These are phyloP conservation scores for Thomomys bottae DNA, from an alignment of 2,113 vertebrate genomes.

Conservation along the genomic window DNA sequence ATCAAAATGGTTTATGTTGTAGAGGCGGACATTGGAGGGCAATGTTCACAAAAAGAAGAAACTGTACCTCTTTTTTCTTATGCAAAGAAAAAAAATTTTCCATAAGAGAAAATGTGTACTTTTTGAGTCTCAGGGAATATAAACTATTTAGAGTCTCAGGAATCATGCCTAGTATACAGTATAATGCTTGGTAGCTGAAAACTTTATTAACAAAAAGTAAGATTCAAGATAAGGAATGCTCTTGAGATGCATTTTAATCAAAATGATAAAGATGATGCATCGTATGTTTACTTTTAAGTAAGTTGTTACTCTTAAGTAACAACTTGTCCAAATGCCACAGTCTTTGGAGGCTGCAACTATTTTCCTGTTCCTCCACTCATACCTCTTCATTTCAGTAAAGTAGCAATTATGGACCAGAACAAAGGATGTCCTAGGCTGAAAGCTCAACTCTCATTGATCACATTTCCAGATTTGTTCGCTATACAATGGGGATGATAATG, in stretches of 20 bases:
- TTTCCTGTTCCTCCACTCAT: background rate
- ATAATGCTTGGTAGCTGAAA: background rate
- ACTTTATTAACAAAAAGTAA: background rate
- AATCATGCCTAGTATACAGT: background rate
- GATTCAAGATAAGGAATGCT: background rate
- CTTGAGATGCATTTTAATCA: background rate
- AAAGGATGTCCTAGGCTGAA: background rate
- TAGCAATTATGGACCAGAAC: background rate
- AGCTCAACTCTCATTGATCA: background rate
- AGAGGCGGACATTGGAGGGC: background rate
- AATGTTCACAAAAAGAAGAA: slow-evolving; percentile 19
- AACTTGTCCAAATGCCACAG: background rate
- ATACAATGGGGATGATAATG: background rate
- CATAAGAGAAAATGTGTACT: background rate
- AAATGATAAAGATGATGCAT: background rate
- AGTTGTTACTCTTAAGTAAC: background rate
- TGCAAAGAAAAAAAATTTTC: background rate
- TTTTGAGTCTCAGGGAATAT: background rate
- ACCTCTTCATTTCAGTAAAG: background rate
- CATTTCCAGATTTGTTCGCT: background rate
- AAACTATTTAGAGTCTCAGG: background rate
- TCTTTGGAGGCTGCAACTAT: too few relatives aligned
- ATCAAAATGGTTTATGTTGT: background rate
- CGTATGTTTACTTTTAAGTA: slow-evolving; percentile 1
- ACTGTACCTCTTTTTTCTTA: background rate